Evolutionary conservation across 2,888 invertebrate species (phyloP).

Genomic region (Himalopsyche tibetana): DNA sequence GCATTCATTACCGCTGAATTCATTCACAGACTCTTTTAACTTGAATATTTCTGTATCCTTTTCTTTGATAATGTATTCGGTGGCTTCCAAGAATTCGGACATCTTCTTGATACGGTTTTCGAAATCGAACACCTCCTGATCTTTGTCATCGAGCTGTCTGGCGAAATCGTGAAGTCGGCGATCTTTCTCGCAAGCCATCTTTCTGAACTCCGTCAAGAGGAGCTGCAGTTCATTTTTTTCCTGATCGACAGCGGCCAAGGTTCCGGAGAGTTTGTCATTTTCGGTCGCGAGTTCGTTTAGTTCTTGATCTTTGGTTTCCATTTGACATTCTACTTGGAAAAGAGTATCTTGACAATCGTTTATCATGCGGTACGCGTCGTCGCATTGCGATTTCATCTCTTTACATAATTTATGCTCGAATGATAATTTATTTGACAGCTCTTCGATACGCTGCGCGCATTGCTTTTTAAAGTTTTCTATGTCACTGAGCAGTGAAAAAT

Average conservation of each 20-base stretch:
- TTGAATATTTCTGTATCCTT: conserved; percentile 60
- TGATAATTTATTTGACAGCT: conserved; percentile 51
- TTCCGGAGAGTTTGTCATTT: conserved; percentile 63
- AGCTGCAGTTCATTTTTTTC: conserved; percentile 66
- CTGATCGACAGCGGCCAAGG: conserved; percentile 67
- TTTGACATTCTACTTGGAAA: conserved; percentile 55
- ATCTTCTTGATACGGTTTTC: conserved; percentile 59
- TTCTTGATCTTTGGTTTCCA: conserved; percentile 64
- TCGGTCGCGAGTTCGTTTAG: conserved; percentile 60
- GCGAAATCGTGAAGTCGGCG: conserved; percentile 54
- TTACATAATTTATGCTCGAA: conserved; percentile 54
- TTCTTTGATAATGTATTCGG: conserved; percentile 62
- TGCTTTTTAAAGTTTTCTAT: conserved; percentile 59
- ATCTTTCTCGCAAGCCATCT: conserved; percentile 64
- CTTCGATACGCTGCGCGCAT: conserved; percentile 42
- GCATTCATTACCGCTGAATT: background rate
- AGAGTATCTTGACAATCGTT: conserved; percentile 57
- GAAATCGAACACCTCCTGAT: conserved; percentile 58
- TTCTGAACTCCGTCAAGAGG: conserved; percentile 66
- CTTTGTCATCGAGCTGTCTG: conserved; percentile 45
- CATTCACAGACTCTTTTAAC: conserved; percentile 58
- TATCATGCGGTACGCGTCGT: conserved; percentile 56
- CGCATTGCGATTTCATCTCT: conserved; percentile 59
- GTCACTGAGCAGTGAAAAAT: conserved; percentile 58
- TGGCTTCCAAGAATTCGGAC: conserved; percentile 61